Percentiles rank a stretch among this genome's conserved stretches.
These are phyloP conservation scores for Branchellion lobata DNA, from an alignment of 2,888 invertebrate genomes.

Conservation along the genomic window DNA sequence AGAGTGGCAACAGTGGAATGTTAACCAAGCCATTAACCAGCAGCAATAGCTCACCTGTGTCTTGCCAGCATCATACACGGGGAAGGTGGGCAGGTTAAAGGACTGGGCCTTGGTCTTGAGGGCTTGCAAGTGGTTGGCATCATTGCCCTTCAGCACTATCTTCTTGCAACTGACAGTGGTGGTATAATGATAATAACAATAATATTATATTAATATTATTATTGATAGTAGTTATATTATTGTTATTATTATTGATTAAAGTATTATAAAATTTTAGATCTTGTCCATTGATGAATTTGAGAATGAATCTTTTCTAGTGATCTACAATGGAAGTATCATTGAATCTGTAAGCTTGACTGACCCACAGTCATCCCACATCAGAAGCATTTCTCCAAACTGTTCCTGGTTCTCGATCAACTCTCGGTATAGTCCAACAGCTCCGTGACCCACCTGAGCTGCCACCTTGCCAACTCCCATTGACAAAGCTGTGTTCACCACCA, in stretches of 20 bases:
- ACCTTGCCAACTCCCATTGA: slow-evolving; percentile 70
- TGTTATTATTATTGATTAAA: slow-evolving; percentile 11
- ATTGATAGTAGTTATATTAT: background rate
- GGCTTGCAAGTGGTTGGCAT: slow-evolving; percentile 62
- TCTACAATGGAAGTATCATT: too few species aligned
- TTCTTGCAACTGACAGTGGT: slow-evolving; percentile 64
- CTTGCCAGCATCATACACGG: slow-evolving; percentile 66
- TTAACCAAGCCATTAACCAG: background rate
- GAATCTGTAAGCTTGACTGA: slow-evolving; percentile 51
- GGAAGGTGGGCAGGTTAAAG: slow-evolving; percentile 61
- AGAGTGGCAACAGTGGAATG: background rate
- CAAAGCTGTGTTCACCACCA: slow-evolving; percentile 68
- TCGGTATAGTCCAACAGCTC: slow-evolving; percentile 67
- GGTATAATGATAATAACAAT: too few species aligned
- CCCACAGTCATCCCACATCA: slow-evolving; percentile 63
- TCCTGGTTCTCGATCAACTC: slow-evolving; percentile 62
- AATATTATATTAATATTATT: too few species aligned
- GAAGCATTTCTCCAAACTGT: slow-evolving; percentile 60
- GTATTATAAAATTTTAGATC: background rate
- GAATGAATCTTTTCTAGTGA: too few species aligned
- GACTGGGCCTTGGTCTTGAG: slow-evolving; percentile 62
- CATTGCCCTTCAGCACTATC: slow-evolving; percentile 63
- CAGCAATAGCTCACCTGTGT: slow-evolving; percentile 61
- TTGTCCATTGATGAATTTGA: too few species aligned
- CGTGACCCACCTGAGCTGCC: slow-evolving; percentile 65